Base-by-base conservation (phyloP, 1,140 invertebrate genomes). In the Platyscapa corneri region DNA sequence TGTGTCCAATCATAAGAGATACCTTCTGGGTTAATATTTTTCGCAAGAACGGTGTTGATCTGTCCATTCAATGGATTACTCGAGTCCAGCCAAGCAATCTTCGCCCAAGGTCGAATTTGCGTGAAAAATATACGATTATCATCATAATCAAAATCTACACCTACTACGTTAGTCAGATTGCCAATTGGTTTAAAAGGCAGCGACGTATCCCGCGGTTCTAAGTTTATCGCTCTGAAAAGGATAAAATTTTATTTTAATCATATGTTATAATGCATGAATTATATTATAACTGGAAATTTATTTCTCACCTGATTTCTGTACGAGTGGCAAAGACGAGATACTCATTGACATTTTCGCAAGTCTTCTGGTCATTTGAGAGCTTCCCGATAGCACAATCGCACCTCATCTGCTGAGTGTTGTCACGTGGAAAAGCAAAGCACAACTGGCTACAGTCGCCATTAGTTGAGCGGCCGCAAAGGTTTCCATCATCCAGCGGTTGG, bases 1-100 rank as follows among this genome's bases (percentile, higher is more conserved):
- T 98, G 97, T 0, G 98, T 98, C 98, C 98, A 99, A 89, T 99
- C 98, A 90, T 98, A 99, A 0, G 98, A 97, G 86, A 99, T 97
- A 8, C 98, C 98, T 92, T 99, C 98, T 0, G 98, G 98, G 93
- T 98, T 98, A 81, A 98, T 98, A 32, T 97, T 96, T 90, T 96
- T 96, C 82, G 93, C 96, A 23, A 97, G 95, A 18, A 98, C 95
- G 80, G 95, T 96, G n/a, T 96, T 95, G n/a, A 97, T 95, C 67
- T 94, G 94, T 6, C 92, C 91, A 3, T 92, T 90, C 1, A 94
- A 94, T 0, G 97, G 96, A 87, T 95, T 95, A 46, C 95, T 95
- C 0, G 96, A 95, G 14, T 95, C 94, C 88, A 98, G 95, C 94
- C 95, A 97, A 0, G 96, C 97, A 86, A 99, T 98, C 89, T 96